These are phyloP conservation scores for Cnemophilus loriae DNA, from an alignment of 2,113 vertebrate species.

Conservation along the genomic window DNA sequence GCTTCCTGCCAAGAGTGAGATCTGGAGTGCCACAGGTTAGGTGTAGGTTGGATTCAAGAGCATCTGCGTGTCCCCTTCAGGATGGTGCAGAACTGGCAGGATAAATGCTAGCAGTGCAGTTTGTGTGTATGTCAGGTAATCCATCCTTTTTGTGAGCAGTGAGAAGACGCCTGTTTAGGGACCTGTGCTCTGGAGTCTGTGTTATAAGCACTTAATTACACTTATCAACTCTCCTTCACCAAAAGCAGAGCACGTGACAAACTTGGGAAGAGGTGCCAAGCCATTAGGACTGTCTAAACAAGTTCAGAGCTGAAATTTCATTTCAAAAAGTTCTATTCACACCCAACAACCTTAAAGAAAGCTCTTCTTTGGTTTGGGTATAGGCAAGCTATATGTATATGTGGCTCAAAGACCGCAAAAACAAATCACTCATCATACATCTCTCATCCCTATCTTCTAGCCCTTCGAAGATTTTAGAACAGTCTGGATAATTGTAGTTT, in stretches of 20 bases:
- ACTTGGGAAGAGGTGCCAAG: background rate
- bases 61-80: background rate
- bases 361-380: background rate
- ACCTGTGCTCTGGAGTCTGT: background rate
- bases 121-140: background rate
- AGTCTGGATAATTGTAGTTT: background rate
- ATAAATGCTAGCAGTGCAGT: background rate
- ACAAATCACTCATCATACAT: fast-evolving
- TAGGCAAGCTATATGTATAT: background rate
- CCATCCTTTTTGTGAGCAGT: background rate
- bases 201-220: background rate
- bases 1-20: background rate
- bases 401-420: background rate
- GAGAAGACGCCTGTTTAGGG: background rate
- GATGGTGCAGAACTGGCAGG: background rate
- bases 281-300: background rate
- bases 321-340: background rate
- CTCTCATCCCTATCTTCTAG: background rate
- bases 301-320: background rate
- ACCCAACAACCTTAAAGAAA: background rate
- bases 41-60: background rate
- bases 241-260: background rate
- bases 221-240: background rate
- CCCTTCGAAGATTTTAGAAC: background rate
- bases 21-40: background rate